Base-by-base conservation (phyloP, 92 coral and sea anemone genomes). In the Porites cylindrica region DNA sequence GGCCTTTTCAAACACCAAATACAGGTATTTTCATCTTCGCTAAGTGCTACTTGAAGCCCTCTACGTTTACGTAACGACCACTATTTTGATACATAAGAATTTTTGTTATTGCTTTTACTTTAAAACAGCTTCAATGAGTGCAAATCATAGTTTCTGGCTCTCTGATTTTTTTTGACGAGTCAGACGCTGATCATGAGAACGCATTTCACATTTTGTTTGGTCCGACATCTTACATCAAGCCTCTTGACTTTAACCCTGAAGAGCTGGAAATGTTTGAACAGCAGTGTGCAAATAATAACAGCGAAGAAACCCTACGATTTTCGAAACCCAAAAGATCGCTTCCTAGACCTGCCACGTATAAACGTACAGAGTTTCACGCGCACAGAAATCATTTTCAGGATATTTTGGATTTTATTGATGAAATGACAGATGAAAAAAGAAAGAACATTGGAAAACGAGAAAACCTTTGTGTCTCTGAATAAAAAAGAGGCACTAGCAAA, bases 201-300 rank as follows among this genome's bases (percentile, higher is more conserved):
- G 83, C 96, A 4, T 87, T 93, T 61, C 88, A 95, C 76, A 72
- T 91, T 77, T 72, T 95, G 11, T 95, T 91, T 66, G 94, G 96
- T 26, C 91, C 94, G 74, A 93, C 87, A 65, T 76, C 96, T 58
- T 85, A 82, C 70, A 75, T 85, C 70, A 89, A 93, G 74, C 98
- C 98, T 0, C 92, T 95, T 72, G 90, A 93, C 88, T 93, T 95
- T 29, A 88, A 88, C 80, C 85, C 88, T 60, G 93, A 93, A 17
- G 98, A 95, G 80, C 94, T 95, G 78, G 90, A 91, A 82, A 94
- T 95, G 75, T 95, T 95, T 19, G 98, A 92, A 77, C 81, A 29
- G 32, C 32, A 92, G 51, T 68, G 74, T 24, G 58, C 76, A 0
- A 66, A 64, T 7, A 20, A 50, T 1, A 7, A 3, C 0, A 38